phyloP scores from a whole-genome alignment of 2,797 vertebrate species.

The Naso thynnoides region DNA sequence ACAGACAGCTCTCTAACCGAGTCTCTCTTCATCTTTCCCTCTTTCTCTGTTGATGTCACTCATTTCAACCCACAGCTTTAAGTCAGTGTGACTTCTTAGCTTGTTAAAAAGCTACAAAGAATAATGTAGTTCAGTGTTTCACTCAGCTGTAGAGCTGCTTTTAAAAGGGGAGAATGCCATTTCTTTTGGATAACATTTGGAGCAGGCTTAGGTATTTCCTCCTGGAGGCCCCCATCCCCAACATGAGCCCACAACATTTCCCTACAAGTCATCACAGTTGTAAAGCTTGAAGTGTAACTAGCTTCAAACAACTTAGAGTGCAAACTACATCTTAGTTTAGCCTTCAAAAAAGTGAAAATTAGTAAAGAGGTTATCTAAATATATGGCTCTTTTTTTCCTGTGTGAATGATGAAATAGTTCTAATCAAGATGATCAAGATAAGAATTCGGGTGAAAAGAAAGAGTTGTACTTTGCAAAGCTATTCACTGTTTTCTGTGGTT shows the following conservation, averaged over 20 bases:
- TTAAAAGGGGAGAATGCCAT: constrained; percentile 2
- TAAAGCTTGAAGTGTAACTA: constrained; percentile 1
- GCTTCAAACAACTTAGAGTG: neutral
- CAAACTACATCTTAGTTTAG: neutral
- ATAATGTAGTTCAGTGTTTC: neutral
- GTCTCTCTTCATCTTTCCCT: constrained; percentile 3
- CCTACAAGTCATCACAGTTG: constrained; percentile 6
- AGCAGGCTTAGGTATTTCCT: constrained; percentile 65
- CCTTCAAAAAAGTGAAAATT: neutral
- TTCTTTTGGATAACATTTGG: constrained; percentile 42
- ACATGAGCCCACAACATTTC: constrained; percentile 46
- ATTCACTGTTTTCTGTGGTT: constrained; percentile 9
- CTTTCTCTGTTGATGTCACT: neutral
- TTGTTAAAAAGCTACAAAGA: constrained; percentile 21
- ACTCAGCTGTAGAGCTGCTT: constrained; percentile 16
- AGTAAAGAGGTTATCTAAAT: neutral
- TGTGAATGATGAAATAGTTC: neutral
- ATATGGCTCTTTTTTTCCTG: neutral
- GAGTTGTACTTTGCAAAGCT: constrained; percentile 8
- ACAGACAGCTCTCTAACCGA: constrained; percentile 15
- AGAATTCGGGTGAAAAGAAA: constrained; percentile 13
- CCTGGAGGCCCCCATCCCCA: constrained; percentile 53
- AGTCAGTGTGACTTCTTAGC: neutral
- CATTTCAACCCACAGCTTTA: constrained; percentile 5
- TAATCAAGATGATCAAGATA: neutral